Evolutionary conservation across 2,888 invertebrate species (phyloP).

Genomic region (Drosophila lutescens): DNA sequence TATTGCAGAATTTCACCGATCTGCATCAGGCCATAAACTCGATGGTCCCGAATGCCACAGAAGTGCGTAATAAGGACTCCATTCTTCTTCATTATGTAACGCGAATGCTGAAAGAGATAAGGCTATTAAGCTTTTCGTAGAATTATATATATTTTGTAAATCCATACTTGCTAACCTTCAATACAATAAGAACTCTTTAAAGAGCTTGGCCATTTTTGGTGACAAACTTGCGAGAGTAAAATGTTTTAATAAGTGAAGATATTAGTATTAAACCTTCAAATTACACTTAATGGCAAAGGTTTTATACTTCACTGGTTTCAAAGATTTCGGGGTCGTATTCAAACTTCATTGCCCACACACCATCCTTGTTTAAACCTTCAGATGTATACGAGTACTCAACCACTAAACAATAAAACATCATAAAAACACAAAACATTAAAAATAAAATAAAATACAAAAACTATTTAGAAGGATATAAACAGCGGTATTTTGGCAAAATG

Average conservation of each 20-base stretch:
- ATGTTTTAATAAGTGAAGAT: no score
- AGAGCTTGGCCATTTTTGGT: no score
- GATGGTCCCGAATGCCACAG: conserved; percentile 58
- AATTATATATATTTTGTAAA: conserved; percentile 1
- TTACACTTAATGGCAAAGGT: no score
- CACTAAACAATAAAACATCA: not conserved
- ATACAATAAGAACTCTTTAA: no score
- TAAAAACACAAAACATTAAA: not conserved
- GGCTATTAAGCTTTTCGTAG: conserved; percentile 27
- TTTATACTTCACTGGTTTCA: no score
- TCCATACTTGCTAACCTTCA: not conserved
- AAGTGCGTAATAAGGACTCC: conserved; percentile 63
- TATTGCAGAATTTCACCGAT: conserved; percentile 72
- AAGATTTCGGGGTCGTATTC: no score
- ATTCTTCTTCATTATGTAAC: conserved; percentile 64
- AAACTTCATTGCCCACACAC: not conserved
- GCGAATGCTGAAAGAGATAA: conserved; percentile 53
- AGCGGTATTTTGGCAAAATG: not conserved
- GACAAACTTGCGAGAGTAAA: no score
- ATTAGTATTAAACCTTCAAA: no score
- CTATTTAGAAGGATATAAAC: not conserved
- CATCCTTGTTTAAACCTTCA: conserved; percentile 6
- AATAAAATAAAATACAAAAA: not conserved
- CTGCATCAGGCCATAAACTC: conserved; percentile 77
- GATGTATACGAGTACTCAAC: not conserved